Evolutionary conservation across 2,888 invertebrate genomes (phyloP), one percentile per base, ranked within the genome.

Genomic region (Brachypterus glaber): DNA sequence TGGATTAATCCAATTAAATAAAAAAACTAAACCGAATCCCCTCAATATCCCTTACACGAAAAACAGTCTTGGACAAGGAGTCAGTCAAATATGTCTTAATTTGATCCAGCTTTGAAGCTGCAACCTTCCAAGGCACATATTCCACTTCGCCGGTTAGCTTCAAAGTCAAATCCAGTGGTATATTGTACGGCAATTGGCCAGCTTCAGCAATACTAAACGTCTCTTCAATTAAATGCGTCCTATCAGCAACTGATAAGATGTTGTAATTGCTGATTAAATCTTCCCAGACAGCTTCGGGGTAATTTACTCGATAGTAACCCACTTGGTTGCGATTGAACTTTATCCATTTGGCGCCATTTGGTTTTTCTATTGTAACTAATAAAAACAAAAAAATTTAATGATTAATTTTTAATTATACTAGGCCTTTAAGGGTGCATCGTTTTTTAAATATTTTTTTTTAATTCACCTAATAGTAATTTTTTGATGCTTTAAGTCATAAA

Each of bases 241-340:
- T 74, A 59, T 95, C 92, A 0, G 81, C 71, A 39, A 71, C 66
- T 4, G 73, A 69, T 2, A 85, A 60, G 54, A 51, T 52, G 64
- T 72, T 51, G 33, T 68, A 66, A 46, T 68, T 63, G 1, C 60
- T 53, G 11, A 56, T 57, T 9, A 79, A 56, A 4, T 53, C 54
- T 14, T 64, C 48, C 91, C 92, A 92, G 53, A 80, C 73, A 0
- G 68, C 64, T 2, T 59, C 46, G 0, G 77, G 71, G 58, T 95
- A 93, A 58, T 89, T 90, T 0, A 93, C 88, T 39, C 90, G 73
- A 62, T 89, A 95, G 62, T 82, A 93, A 0, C 93, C 92, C 8
- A 82, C 71, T 71, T 91, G 87, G 47, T 83, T 73, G 43, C 76
- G 76, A 62, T 95, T 95, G 37, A 93, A 72, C 67, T 93, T 93